These are phyloP conservation scores for Trypoxylus dichotomus DNA, from an alignment of 1,140 invertebrate species.

Conservation along the genomic window DNA sequence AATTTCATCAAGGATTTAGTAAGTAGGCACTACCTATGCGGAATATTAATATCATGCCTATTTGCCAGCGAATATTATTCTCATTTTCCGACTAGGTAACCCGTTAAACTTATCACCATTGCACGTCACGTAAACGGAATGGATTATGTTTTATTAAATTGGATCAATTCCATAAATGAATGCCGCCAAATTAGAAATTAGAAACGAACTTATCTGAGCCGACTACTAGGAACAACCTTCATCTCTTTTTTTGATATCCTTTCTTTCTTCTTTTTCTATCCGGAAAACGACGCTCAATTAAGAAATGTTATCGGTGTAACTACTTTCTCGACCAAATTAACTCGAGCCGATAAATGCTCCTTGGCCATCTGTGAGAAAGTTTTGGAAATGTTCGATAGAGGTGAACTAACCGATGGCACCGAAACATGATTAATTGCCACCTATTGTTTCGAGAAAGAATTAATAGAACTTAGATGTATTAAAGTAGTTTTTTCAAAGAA, in stretches of 20 bases:
- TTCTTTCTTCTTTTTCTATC: background rate
- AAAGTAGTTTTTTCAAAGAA: background rate
- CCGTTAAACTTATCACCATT: background rate
- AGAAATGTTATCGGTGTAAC: background rate
- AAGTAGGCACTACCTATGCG: slow-evolving; percentile 10
- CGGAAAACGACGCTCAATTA: background rate
- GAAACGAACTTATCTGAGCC: background rate
- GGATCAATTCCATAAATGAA: background rate
- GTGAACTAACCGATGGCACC: background rate
- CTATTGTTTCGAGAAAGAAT: background rate
- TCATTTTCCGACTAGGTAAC: background rate
- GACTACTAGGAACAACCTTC: background rate
- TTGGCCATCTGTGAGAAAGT: background rate
- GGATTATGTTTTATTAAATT: slow-evolving; percentile 4
- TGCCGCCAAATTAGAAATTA: background rate
- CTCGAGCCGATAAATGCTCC: background rate
- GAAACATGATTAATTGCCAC: background rate
- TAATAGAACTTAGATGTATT: background rate
- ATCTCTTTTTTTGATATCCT: background rate
- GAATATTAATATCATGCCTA: background rate
- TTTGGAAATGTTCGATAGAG: background rate
- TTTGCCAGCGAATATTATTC: background rate
- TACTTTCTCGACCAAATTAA: background rate
- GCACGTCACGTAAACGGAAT: background rate
- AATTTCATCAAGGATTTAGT: background rate